Base-by-base conservation (phyloP, 2,888 invertebrate genomes). In the Stenotaenia linearis region DNA sequence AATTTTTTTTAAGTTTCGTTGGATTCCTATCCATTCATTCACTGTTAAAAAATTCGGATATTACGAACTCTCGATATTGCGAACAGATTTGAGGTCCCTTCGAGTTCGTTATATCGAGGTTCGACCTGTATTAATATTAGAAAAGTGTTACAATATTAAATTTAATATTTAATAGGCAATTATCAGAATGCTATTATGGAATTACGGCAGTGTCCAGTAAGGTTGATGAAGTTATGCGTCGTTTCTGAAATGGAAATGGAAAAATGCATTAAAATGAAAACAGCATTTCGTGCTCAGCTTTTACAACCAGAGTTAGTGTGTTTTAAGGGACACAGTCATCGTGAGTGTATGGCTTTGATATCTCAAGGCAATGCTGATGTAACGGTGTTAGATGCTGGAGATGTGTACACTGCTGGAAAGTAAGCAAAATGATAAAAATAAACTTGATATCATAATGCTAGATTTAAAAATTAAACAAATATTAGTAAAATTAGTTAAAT, bases 191-290 rank as follows among this genome's bases (percentile, higher is more conserved):
- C 91, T 0, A 92, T 96, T 81, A 87, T 92, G 80, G 92, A 91
- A 0, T 90, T 96, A 0, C 89, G 93, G 78, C 90, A 91, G 81
- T 98, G 97, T 85, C 95, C 97, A 0, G 91, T 97, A 7, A 89
- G 91, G 75, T 88, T 91, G n/a, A 94, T 96, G 88, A 91, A 92
- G 0, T 86, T 97, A 23, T 98, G 98, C 85, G 93, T 98, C 25
- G 95, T 96, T 0, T 97, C 97, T 0, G 92, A 94, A 80, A 90
- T 91, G 0, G 98, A 98, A 86, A 90, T 94, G 88, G 92, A 92
- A 79, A 98, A 98, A 87, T 98, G 98, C 85, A 88, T 93, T 69
- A 93, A 93, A 87, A 96, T 96, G 96, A 91, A 95, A 94, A 92
- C 91, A 78, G 96, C 96, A 1, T 86, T 96, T 61, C 93, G 93